Conservation (phyloP, 2,888 invertebrate species). For the Campaea margaritaria region DNA sequence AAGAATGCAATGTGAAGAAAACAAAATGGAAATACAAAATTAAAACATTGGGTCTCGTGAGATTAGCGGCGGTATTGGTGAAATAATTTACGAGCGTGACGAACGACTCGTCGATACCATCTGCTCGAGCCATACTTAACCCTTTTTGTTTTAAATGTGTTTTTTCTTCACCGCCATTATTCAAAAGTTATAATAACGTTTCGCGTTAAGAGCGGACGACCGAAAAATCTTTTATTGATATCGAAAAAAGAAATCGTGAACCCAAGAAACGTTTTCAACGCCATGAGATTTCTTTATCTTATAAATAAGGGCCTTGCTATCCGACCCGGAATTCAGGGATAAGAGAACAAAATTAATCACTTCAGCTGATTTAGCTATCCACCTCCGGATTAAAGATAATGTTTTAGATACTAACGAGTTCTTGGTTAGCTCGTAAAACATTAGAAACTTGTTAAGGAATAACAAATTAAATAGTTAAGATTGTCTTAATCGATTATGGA, state of each 20-base stretch:
- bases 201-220: conserved; percentile 72
- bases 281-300: conserved; percentile 66
- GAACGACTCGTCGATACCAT: conserved; percentile 82
- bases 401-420: conserved; percentile 52
- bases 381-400: conserved; percentile 53
- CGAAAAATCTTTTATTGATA: conserved; percentile 78
- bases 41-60: conserved; percentile 79
- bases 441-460: conserved; percentile 50
- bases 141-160: conserved; percentile 81
- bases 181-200: conserved; percentile 79
- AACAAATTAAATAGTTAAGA: conserved; percentile 54
- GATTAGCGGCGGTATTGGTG: conserved; percentile 82
- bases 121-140: conserved; percentile 78
- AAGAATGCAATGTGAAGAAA: conserved; percentile 68
- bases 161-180: conserved; percentile 78
- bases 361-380: conserved; percentile 61
- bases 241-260: conserved; percentile 74
- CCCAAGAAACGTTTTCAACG: conserved; percentile 61
- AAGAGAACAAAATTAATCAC: conserved; percentile 56
- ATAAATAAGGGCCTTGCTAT: conserved; percentile 54
- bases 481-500: conserved; percentile 56
- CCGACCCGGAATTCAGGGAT: conserved; percentile 43
- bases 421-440: conserved; percentile 50
- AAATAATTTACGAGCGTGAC: conserved; percentile 85
- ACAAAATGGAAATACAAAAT: conserved; percentile 77